Percentiles rank a stretch among this genome's conserved stretches.
Conservation (phyloP, 2,888 invertebrate genomes). For the Neoaliturus tenellus region DNA sequence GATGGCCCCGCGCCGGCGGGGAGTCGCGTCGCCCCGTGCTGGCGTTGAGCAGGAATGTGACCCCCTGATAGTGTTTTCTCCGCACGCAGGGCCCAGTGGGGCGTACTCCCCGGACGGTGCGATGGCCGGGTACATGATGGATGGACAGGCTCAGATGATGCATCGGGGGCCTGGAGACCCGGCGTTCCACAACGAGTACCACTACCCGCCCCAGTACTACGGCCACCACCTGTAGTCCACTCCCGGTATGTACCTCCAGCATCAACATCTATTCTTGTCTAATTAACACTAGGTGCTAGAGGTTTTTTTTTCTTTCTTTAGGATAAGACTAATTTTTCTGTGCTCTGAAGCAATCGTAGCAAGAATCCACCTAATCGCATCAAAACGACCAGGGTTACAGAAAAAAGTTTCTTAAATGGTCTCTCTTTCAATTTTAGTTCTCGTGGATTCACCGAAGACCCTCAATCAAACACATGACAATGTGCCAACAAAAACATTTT, state of each 20-base stretch:
- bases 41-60: slow-evolving; percentile 35
- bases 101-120: slow-evolving; percentile 97
- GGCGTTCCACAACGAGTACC: slow-evolving; percentile 96
- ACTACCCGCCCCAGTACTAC: slow-evolving; percentile 95
- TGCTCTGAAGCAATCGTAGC: too few relatives aligned
- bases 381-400: too few relatives aligned
- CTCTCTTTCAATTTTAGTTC: too few relatives aligned
- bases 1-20: neutral
- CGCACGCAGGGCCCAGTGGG: slow-evolving; percentile 96
- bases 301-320: too few relatives aligned
- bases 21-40: neutral
- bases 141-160: slow-evolving; percentile 97
- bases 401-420: too few relatives aligned
- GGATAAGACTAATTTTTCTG: too few relatives aligned
- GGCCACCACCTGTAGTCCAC: slow-evolving; percentile 89
- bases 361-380: too few relatives aligned
- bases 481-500: too few relatives aligned
- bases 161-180: slow-evolving; percentile 96
- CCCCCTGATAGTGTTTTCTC: slow-evolving; percentile 83
- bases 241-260: slow-evolving; percentile 52
- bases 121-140: slow-evolving; percentile 99
- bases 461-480: too few relatives aligned
- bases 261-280: too few relatives aligned
- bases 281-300: too few relatives aligned
- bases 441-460: too few relatives aligned